Base-by-base conservation (phyloP, 2,797 vertebrate species). In the Malacoctenus gilli region DNA sequence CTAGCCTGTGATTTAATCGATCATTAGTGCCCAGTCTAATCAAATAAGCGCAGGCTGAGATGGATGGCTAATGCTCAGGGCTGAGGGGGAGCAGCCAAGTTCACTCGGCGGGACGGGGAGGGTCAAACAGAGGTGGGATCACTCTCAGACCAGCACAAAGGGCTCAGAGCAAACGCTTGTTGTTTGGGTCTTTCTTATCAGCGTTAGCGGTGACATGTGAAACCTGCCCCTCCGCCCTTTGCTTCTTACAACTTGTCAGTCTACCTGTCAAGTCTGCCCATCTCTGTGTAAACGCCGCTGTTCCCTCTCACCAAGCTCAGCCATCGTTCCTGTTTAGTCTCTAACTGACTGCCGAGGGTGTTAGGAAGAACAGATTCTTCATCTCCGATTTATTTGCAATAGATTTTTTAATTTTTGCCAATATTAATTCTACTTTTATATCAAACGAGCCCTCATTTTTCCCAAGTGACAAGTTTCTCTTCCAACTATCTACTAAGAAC, bases 11-110 rank as follows among this genome's bases (percentile, higher is more conserved):
- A 86, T 86, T 85, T 75, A 85, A 89, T 86, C 76, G 79, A 87
- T 89, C 87, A 79, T 85, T 87, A 85, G 84, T 85, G 87, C 59
- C 80, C 73, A 39, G 68, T 80, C 63, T 89, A 85, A 88, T 88
- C 83, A 83, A 86, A 88, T 84, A 78, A 79, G 75, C 22, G 42
- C 62, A 68, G n/a, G 0, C 53, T 25, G 79, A 81, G 86, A 89
- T 53, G 54, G 80, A 89, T 79, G 55, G 61, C 60, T 49, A 77
- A 62, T 23, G 43, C 72, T 79, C 18, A 25, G 39, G 75, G 71
- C 65, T 49, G 30, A 62, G 37, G 37, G 63, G 70, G 79, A 66
- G 73, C 67, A 51, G 71, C 48, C 61, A 69, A 74, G 85, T 82
- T 84, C 81, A 84, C 55, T 38, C 68, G 19, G 72, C 54, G 41